Conservation (phyloP, 2,888 invertebrate genomes). For the Bhutanitis thaidina region DNA sequence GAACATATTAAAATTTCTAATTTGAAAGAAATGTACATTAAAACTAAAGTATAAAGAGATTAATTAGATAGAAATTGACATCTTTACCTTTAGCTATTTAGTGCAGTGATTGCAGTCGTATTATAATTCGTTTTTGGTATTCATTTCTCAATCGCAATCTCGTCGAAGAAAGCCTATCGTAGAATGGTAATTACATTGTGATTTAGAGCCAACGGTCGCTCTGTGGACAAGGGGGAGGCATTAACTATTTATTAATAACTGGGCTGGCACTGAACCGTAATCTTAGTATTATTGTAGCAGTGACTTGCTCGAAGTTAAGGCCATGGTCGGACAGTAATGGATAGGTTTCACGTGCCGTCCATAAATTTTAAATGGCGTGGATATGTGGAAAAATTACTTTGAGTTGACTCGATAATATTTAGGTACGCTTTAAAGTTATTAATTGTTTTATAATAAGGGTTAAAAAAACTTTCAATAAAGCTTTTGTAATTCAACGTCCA, state of each 20-base stretch:
- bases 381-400: constrained; percentile 18
- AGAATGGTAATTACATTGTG: constrained; percentile 61
- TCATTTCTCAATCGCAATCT: constrained; percentile 54
- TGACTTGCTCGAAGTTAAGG: constrained; percentile 46
- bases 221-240: constrained; percentile 57
- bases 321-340: constrained; percentile 42
- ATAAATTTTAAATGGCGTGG: constrained; percentile 14
- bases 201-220: constrained; percentile 56
- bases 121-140: constrained; percentile 35
- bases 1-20: too few relatives aligned
- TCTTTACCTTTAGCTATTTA: background rate
- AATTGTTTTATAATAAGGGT: constrained; percentile 4
- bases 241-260: constrained; percentile 67
- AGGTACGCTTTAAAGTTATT: background rate
- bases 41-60: too few relatives aligned
- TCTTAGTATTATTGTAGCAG: constrained; percentile 64
- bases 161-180: constrained; percentile 51
- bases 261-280: constrained; percentile 49
- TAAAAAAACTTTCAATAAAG: background rate
- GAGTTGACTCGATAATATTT: constrained; percentile 6
- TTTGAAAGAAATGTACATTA: too few relatives aligned
- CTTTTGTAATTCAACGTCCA: background rate
- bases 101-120: constrained; percentile 28
- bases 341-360: constrained; percentile 27
- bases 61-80: constrained; percentile 1